phyloP scores from a whole-genome alignment of 2,113 vertebrate species.

The Andinoacara biseriatus region DNA sequence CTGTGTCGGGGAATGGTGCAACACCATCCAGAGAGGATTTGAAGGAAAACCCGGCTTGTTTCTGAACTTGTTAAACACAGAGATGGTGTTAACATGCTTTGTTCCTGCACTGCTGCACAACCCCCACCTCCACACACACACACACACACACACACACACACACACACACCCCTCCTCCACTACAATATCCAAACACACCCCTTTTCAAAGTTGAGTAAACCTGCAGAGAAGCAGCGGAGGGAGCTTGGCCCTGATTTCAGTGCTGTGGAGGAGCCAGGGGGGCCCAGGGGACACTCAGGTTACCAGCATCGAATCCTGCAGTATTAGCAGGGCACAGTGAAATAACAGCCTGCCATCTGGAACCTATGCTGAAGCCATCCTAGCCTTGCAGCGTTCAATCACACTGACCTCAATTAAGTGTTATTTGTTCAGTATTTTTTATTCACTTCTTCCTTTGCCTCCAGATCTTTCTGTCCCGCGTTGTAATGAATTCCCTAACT shows the following conservation, averaged over 20 bases:
- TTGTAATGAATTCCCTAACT: constrained; percentile 27
- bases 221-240: constrained; percentile 73
- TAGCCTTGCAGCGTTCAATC: constrained; percentile 70
- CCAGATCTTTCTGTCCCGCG: constrained; percentile 32
- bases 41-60: constrained; percentile 66
- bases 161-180: constrained; percentile 51
- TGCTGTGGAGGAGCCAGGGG: constrained; percentile 78
- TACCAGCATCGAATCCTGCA: constrained; percentile 82
- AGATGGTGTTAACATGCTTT: constrained; percentile 77
- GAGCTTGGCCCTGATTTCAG: constrained; percentile 77
- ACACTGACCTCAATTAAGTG: constrained; percentile 80
- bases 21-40: constrained; percentile 48
- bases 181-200: constrained; percentile 46
- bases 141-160: constrained; percentile 10
- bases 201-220: constrained; percentile 63
- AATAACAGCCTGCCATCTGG: constrained; percentile 88
- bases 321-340: constrained; percentile 79
- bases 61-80: constrained; percentile 80
- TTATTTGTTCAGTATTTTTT: constrained; percentile 79
- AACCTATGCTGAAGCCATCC: constrained; percentile 73
- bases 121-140: constrained; percentile 42
- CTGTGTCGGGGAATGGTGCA: constrained; percentile 37
- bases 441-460: constrained; percentile 55
- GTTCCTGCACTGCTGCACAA: constrained; percentile 63
- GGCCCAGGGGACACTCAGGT: constrained; percentile 83